Conservation (phyloP, 2,113 vertebrate genomes). For the Menidia beryllina region DNA sequence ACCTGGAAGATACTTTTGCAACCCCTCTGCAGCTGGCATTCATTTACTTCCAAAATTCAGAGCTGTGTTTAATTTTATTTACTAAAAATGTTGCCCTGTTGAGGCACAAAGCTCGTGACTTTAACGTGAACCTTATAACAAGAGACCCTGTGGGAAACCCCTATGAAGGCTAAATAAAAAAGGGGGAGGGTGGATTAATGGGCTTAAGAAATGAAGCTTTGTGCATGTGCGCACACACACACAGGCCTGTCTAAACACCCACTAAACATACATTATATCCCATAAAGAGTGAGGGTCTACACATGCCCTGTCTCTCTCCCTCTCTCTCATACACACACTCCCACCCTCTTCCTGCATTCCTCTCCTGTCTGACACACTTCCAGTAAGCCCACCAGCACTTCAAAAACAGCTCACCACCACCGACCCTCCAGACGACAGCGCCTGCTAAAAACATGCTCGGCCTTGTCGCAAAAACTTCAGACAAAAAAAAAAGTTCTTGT, state of each 20-base stretch:
- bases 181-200: slow-evolving; percentile 17
- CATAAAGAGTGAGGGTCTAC: slow-evolving; percentile 36
- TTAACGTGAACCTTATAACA: slow-evolving; percentile 32
- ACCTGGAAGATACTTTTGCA: background rate
- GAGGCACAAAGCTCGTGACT: slow-evolving; percentile 4
- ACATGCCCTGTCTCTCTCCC: slow-evolving; percentile 22
- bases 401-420: slow-evolving; percentile 65
- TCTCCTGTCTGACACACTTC: slow-evolving; percentile 79
- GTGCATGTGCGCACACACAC: slow-evolving; percentile 20
- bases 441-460: slow-evolving; percentile 54
- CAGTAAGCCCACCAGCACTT: slow-evolving; percentile 77
- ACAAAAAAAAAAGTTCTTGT: slow-evolving; percentile 27
- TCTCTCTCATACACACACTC: slow-evolving; percentile 27
- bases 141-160: slow-evolving; percentile 48
- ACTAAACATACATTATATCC: slow-evolving; percentile 21
- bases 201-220: slow-evolving; percentile 27
- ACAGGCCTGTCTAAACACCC: slow-evolving; percentile 24
- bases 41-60: slow-evolving; percentile 3
- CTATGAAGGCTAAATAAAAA: slow-evolving; percentile 37
- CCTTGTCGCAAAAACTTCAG: slow-evolving; percentile 24
- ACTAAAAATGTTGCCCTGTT: slow-evolving; percentile 2
- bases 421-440: slow-evolving; percentile 53
- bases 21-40: slow-evolving; percentile 1
- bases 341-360: slow-evolving; percentile 75
- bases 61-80: slow-evolving; percentile 14